A percentile compares a stretch with the other conserved stretches of the same genome.
Evolutionary conservation across 2,113 vertebrate genomes (phyloP).

Genomic region (Leiothrix lutea): DNA sequence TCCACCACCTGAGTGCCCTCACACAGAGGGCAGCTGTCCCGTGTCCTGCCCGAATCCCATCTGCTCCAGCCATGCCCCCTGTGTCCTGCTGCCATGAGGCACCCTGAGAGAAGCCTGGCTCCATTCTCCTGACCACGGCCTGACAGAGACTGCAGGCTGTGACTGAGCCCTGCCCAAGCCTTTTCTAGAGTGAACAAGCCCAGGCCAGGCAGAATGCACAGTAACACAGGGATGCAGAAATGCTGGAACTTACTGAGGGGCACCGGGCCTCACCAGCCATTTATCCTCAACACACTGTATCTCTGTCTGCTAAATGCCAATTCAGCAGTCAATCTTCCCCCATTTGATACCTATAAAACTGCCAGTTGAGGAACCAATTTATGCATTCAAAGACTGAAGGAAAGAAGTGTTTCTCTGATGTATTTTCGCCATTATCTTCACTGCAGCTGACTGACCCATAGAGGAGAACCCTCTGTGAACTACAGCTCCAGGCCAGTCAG

Average conservation of each 20-base stretch:
- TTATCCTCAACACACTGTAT: not conserved
- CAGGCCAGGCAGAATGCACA: not conserved
- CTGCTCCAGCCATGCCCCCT: accelerated
- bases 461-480: not conserved
- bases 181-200: not conserved
- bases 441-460: not conserved
- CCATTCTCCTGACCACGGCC: not conserved
- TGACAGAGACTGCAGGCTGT: not conserved
- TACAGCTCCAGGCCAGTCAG: not conserved
- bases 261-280: not conserved
- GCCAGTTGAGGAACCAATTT: not conserved
- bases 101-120: not conserved
- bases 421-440: not conserved
- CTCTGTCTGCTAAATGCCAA: not conserved
- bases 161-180: not conserved
- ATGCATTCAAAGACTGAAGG: not conserved
- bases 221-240: not conserved
- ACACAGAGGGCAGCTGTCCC: not conserved
- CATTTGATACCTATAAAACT: accelerated
- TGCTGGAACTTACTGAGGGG: not conserved
- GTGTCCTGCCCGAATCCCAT: accelerated
- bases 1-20: not conserved
- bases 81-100: not conserved
- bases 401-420: not conserved
- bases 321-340: not conserved